A percentile compares a stretch with the other conserved stretches of the same genome.
Evolutionary conservation across 1,140 invertebrate species (phyloP).

Genomic region (Lerema accius): DNA sequence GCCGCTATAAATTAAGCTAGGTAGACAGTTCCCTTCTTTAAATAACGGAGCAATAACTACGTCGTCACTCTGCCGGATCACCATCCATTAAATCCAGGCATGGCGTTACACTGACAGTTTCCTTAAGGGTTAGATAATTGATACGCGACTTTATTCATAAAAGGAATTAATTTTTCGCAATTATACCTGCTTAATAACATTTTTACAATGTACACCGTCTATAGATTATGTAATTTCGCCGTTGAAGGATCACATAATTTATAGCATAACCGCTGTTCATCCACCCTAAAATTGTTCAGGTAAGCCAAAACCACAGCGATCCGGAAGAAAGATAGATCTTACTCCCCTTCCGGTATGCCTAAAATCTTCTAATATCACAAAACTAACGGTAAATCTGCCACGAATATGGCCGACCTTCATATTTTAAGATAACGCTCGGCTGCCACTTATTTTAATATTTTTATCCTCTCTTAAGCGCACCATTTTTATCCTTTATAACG

Average conservation of each 20-base stretch:
- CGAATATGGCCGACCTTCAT: slow-evolving; percentile 31
- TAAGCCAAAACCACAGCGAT: neutral
- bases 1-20: too few relatives aligned
- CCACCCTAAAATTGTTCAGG: neutral
- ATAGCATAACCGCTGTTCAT: neutral
- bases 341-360: slow-evolving; percentile 11
- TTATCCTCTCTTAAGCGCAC: slow-evolving; percentile 31
- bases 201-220: too few relatives aligned
- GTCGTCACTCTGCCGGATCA: too few relatives aligned
- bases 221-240: neutral
- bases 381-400: slow-evolving; percentile 34
- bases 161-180: too few relatives aligned
- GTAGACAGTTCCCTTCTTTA: too few relatives aligned
- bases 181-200: too few relatives aligned
- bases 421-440: slow-evolving; percentile 33
- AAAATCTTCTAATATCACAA: slow-evolving; percentile 21
- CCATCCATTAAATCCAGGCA: too few relatives aligned
- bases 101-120: too few relatives aligned
- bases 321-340: slow-evolving; percentile 2
- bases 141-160: too few relatives aligned
- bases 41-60: too few relatives aligned
- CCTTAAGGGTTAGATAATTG: too few relatives aligned
- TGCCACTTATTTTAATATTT: slow-evolving; percentile 36
- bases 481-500: slow-evolving; percentile 31
- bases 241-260: neutral